Evolutionary conservation across 2,888 invertebrate genomes (phyloP), one percentile per base, ranked within the genome.

Genomic region (Aradus depressus): DNA sequence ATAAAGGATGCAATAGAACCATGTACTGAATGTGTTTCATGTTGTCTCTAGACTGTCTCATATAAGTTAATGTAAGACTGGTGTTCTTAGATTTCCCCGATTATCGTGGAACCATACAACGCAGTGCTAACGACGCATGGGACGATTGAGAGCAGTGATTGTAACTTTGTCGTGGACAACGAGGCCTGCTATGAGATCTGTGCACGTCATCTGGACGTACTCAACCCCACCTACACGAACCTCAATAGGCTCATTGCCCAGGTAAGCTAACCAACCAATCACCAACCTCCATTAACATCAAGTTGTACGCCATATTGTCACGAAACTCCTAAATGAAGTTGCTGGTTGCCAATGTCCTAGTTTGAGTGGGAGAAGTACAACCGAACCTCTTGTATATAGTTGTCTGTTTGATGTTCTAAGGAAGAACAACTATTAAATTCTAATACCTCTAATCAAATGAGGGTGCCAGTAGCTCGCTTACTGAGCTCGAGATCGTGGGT

Each of bases 131-230:
- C 91, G 38, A 92, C 93, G 0, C 92, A 93, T 69, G 85, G 87
- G 18, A 91, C 91, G 22, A 75, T 93, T 69, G 67, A 75, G 57
- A 86, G 86, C 65, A 84, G 87, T 0, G 91, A 92, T 68, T 92
- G 92, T 65, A 85, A 89, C 2, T 93, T 93, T 66, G 87, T 91
- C 84, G 87, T 90, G 18, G 93, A 93, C 72, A 93, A 93, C 63
- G 91, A 93, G 66, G 92, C 93, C n/a, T 82, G 92, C 62, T 90
- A 91, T 67, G 90, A 92, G 64, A 91, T 93, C 62, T 92, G 92
- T 69, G 75, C 86, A 52, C 76, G 84, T 55, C 84, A 84, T 62
- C 73, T 95, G 44, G 82, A 82, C 60, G 87, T 92, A 55, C 84
- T 83, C 63, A 72, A 88, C 37, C 90, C 90, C 0, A 80, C 84